Conservation (phyloP, 2,113 vertebrate genomes). For the Tonatia bakeri region DNA sequence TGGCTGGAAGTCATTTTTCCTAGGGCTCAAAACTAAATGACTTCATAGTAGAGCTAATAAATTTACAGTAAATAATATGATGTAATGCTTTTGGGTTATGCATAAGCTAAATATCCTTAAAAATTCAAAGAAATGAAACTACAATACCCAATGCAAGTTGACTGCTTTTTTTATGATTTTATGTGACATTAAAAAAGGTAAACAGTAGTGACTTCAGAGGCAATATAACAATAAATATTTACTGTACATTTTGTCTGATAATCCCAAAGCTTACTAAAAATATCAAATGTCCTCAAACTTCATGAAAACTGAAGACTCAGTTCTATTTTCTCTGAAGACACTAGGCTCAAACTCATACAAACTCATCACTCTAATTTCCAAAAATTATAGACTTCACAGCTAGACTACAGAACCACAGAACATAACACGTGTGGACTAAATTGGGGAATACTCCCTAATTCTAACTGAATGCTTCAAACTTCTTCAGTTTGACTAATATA, state of each 20-base stretch:
- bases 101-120: not conserved
- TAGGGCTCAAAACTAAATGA: slow-evolving; percentile 25
- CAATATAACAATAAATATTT: not conserved
- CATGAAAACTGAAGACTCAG: not conserved
- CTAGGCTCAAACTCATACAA: not conserved
- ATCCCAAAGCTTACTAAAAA: not conserved
- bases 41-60: slow-evolving; percentile 48
- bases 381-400: not conserved
- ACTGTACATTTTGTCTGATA: not conserved
- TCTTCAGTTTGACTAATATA: not conserved
- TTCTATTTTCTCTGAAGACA: not conserved
- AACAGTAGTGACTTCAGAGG: not conserved
- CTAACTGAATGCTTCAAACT: not conserved
- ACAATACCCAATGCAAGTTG: not conserved
- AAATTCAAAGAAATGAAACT: slow-evolving; percentile 8
- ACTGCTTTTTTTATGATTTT: not conserved
- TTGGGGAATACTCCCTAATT: not conserved
- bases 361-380: not conserved
- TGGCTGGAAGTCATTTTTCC: slow-evolving; percentile 55
- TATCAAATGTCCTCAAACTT: not conserved
- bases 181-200: not conserved
- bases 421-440: not conserved
- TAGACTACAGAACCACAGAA: not conserved
- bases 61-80: slow-evolving; percentile 51
- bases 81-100: slow-evolving; percentile 27